phyloP scores from a whole-genome alignment of 2,888 invertebrate genomes.

The Hypomecis punctinalis region DNA sequence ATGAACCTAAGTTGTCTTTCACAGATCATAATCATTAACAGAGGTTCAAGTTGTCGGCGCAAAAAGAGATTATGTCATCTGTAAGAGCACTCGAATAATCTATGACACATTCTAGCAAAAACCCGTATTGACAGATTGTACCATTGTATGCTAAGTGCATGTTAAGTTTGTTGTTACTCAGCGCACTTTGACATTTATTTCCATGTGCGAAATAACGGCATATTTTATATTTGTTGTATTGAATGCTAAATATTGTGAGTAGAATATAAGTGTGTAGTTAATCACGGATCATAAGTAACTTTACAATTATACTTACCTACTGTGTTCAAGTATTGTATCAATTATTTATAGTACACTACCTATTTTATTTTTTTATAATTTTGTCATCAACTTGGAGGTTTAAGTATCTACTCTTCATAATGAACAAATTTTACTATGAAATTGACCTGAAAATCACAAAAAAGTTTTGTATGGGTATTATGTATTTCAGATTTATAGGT shows the following conservation, averaged over 20 bases:
- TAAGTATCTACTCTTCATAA: too few relatives aligned
- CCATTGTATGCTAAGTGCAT: constrained; percentile 34
- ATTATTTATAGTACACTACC: too few relatives aligned
- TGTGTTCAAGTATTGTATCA: too few relatives aligned
- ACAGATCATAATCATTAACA: constrained; percentile 20
- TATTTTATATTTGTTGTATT: not conserved
- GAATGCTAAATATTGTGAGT: not conserved
- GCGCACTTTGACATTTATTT: constrained; percentile 9
- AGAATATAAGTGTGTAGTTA: too few relatives aligned
- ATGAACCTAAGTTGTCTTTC: not conserved
- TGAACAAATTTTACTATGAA: too few relatives aligned
- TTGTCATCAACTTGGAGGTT: too few relatives aligned
- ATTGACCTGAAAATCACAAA: too few relatives aligned
- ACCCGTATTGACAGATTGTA: constrained; percentile 20
- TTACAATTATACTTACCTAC: too few relatives aligned
- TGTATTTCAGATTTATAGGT: too few relatives aligned
- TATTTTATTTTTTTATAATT: too few relatives aligned
- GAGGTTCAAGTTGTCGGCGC: constrained; percentile 38
- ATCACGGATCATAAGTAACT: too few relatives aligned
- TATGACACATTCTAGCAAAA: constrained; percentile 27
- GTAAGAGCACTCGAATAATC: constrained; percentile 14
- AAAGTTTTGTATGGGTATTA: too few relatives aligned
- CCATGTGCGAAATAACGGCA: constrained; percentile 6
- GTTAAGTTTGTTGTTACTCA: constrained; percentile 19
- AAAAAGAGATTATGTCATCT: constrained; percentile 34